phyloP scores from a whole-genome alignment of 2,797 vertebrate species.

The Remorina albescens region DNA sequence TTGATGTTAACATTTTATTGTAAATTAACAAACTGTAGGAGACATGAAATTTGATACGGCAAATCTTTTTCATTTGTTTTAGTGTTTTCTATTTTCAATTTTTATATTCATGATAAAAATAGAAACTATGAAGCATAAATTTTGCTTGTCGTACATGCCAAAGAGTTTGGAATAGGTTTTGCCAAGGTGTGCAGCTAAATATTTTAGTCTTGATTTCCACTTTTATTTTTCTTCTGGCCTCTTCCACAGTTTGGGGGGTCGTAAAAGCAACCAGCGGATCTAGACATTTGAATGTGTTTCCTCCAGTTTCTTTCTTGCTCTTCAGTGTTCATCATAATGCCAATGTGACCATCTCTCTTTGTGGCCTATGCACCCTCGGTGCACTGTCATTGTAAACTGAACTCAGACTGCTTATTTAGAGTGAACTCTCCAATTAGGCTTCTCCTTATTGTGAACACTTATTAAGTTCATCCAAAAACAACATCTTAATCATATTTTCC shows the following conservation, averaged over 20 bases:
- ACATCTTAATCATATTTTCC: background rate
- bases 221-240: conserved; percentile 55
- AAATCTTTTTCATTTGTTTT: conserved; percentile 57
- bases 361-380: conserved; percentile 28
- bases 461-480: background rate
- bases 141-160: conserved; percentile 82
- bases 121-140: conserved; percentile 47
- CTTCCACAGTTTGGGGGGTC: conserved; percentile 47
- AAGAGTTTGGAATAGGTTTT: conserved; percentile 81
- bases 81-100: conserved; percentile 77
- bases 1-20: conserved; percentile 81
- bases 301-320: conserved; percentile 39
- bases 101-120: conserved; percentile 67
- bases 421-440: background rate
- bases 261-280: conserved; percentile 68
- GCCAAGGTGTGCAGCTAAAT: conserved; percentile 77
- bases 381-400: conserved; percentile 14
- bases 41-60: conserved; percentile 71
- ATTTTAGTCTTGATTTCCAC: conserved; percentile 69
- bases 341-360: conserved; percentile 14
- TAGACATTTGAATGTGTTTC: conserved; percentile 79
- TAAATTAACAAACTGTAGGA: conserved; percentile 66
- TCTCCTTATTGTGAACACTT: conserved; percentile 1
- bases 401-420: background rate
- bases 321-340: conserved; percentile 41